phyloP scores from a whole-genome alignment of 2,888 invertebrate genomes.

The Cephus nigrinus region DNA sequence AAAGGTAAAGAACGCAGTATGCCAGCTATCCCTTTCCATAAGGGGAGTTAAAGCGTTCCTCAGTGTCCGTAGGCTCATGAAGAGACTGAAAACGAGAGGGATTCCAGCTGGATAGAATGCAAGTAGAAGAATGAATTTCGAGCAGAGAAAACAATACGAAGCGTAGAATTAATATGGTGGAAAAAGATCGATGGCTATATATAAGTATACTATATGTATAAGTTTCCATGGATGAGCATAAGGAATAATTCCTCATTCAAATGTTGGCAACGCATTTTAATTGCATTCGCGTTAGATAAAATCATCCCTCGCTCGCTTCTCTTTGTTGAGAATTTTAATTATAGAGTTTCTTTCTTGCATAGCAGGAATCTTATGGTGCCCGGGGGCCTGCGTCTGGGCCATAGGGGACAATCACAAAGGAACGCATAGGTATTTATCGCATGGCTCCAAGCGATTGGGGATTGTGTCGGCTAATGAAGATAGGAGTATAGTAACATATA shows the following conservation, averaged over 20 bases:
- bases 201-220: too few relatives aligned
- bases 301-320: constrained; percentile 35
- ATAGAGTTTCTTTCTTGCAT: constrained; percentile 43
- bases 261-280: constrained; percentile 39
- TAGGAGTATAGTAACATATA: constrained; percentile 12
- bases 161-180: background rate
- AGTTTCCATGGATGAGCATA: background rate
- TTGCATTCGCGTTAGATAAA: constrained; percentile 41
- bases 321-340: constrained; percentile 53
- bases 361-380: constrained; percentile 39
- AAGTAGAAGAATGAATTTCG: too few relatives aligned
- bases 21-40: too few relatives aligned
- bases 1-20: constrained; percentile 28
- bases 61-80: too few relatives aligned
- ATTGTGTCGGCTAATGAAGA: constrained; percentile 19
- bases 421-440: constrained; percentile 37
- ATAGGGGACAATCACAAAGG: constrained; percentile 41
- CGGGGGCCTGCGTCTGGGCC: constrained; percentile 29
- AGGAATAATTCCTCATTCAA: background rate
- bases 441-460: constrained; percentile 17
- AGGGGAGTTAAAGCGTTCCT: too few relatives aligned
- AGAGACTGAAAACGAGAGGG: too few relatives aligned
- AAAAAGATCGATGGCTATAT: constrained; percentile 16
- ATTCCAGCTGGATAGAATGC: too few relatives aligned
- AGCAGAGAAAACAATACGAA: too few relatives aligned